These are phyloP conservation scores for Cheilosia vernalis DNA, from an alignment of 2,888 invertebrate genomes.

Conservation along the genomic window DNA sequence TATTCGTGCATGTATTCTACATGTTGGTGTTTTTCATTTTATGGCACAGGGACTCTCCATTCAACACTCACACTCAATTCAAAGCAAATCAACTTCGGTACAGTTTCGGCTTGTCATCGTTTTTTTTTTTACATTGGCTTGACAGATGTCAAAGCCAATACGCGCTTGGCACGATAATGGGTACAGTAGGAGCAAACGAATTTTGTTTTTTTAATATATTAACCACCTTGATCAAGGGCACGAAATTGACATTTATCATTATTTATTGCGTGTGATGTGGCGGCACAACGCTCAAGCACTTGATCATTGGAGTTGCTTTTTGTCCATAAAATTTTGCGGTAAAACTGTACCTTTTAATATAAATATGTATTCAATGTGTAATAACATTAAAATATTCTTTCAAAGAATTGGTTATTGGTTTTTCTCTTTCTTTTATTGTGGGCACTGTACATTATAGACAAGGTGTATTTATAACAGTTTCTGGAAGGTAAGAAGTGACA, in stretches of 20 bases:
- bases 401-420: conserved; percentile 21
- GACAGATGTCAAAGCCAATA: conserved; percentile 52
- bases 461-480: conserved; percentile 54
- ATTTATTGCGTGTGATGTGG: conserved; percentile 9
- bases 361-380: conserved; percentile 25
- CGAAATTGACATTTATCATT: conserved; percentile 7
- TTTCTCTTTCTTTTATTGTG: conserved; percentile 4
- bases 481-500: conserved; percentile 38
- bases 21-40: conserved; percentile 27
- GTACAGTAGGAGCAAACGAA: neutral
- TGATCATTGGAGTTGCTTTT: neutral
- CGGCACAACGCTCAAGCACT: neutral
- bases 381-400: conserved; percentile 50
- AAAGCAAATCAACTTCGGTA: conserved; percentile 40
- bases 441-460: conserved; percentile 11
- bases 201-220: neutral
- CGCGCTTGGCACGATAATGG: neutral
- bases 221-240: conserved; percentile 67
- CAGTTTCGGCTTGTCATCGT: conserved; percentile 55
- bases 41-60: conserved; percentile 7
- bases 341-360: conserved; percentile 53
- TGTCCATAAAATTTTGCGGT: conserved; percentile 4
- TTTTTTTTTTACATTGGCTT: conserved; percentile 27
- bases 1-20: conserved; percentile 22
- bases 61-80: neutral